These are phyloP conservation scores for Pelusios castaneus DNA, from an alignment of 2,113 vertebrate species.

Conservation along the genomic window DNA sequence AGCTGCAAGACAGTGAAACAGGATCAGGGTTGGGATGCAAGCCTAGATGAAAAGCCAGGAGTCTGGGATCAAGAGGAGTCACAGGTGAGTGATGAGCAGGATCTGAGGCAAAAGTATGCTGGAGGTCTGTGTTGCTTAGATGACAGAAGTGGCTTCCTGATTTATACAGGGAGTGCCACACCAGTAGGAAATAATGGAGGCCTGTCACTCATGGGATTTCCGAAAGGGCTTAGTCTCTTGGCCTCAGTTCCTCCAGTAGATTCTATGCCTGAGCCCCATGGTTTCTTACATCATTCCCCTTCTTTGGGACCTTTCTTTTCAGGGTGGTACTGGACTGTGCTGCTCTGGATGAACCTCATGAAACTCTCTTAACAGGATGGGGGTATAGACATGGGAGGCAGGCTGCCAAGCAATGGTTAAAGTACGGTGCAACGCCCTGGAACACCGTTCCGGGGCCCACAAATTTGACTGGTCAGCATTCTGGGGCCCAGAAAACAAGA, in stretches of 20 bases:
- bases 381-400: not conserved
- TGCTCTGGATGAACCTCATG: not conserved
- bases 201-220: not conserved
- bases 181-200: not conserved
- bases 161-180: not conserved
- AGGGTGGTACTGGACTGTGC: not conserved
- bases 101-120: not conserved
- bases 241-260: not conserved
- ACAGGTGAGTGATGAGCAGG: not conserved
- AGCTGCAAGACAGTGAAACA: not conserved
- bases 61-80: not conserved
- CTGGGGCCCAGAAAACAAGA: no score
- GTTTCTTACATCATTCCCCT: not conserved
- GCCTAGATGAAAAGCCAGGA: not conserved
- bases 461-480: no score
- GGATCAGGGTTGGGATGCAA: no score
- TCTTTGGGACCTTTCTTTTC: not conserved
- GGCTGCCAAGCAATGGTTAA: not conserved
- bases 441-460: no score
- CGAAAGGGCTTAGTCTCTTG: not conserved
- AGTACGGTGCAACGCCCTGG: no score
- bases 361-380: not conserved
- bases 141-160: not conserved
- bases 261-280: not conserved
- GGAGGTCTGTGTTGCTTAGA: not conserved